Base-by-base conservation (phyloP, 2,113 vertebrate genomes). In the Micronisus gabar region DNA sequence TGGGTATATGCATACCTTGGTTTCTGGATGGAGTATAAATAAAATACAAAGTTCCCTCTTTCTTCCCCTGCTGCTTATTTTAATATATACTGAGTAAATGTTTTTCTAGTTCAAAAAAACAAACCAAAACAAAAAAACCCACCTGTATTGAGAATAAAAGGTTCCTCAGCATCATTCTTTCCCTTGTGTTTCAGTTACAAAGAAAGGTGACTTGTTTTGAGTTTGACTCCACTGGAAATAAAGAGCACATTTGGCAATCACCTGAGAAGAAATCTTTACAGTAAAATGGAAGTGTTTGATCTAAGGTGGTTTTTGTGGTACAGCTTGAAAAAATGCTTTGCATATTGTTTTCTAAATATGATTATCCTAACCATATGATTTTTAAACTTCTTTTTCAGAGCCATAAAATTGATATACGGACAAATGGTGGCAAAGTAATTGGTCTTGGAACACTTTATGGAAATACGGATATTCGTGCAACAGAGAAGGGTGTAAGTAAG, bases 361-460 rank as follows among this genome's bases (percentile, higher is more conserved):
- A 82, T 61, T 96, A 66, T 73, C 22, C 47, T 52, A 96, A 81
- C 10, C 27, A 18, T 88, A 11, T 79, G 53, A 78, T 21, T 93
- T 92, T 88, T 59, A 6, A 90, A 52, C 62, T 92, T 95, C 27
- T 91, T n/a, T 95, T 96, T 85, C 95, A 99, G 99, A 97, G 98
- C 97, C 98, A 99, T 95, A 98, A 98, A 81, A 97, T 99, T 19
- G 95, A 98, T 93, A 97, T 99, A 78, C 97, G 71, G 47, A 98
- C 99, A 65, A 97, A 94, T 9, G 98, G 98, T 93, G 99, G 99
- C 80, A 97, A 99, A 56, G 97, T 99, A 83, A 99, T 98, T 86
- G 98, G 99, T 83, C 79, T 98, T 74, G 99, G 99, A 81, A 99
- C 99, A 6, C 97, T 99, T 94, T 98, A 99, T 94, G 99, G 99